Conservation (phyloP, 2,113 vertebrate genomes). For the Sylvilagus bachmani region DNA sequence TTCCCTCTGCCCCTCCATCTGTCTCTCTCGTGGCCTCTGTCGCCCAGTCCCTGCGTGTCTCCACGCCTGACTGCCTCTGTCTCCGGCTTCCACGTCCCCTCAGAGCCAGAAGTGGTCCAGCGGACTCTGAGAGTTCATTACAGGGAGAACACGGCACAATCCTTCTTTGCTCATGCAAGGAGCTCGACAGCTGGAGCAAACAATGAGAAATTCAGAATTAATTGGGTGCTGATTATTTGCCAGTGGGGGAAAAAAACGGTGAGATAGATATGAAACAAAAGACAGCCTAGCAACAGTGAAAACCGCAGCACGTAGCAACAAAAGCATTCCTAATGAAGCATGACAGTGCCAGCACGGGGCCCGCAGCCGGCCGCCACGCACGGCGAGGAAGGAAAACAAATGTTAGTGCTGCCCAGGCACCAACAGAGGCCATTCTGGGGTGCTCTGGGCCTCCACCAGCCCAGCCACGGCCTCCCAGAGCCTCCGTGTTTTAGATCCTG, state of each 20-base stretch:
- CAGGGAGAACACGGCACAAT: conserved; percentile 44
- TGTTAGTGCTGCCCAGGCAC: not conserved
- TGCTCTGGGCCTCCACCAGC: rapidly evolving
- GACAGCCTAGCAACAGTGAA: conserved; percentile 74
- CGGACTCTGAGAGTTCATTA: conserved; percentile 41
- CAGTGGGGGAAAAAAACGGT: not conserved
- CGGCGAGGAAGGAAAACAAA: not conserved
- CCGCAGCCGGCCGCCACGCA: not conserved
- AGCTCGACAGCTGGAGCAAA: conserved; percentile 72
- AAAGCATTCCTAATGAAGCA: conserved; percentile 54
- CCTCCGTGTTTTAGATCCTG: rapidly evolving
- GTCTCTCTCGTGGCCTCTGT: not conserved
- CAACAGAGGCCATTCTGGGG: not conserved
- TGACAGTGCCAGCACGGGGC: not conserved
- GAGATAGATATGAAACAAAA: conserved; percentile 69
- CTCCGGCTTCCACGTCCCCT: not conserved
- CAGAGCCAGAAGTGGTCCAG: conserved; percentile 34
- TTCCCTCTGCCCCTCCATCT: not conserved
- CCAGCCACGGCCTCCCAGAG: not conserved
- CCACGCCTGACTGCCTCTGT: not conserved
- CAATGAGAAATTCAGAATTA: conserved; percentile 79
- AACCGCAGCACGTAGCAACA: conserved; percentile 58
- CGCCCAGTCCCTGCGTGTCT: not conserved
- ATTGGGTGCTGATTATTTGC: conserved; percentile 77
- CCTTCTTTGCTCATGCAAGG: conserved; percentile 37